Evolutionary conservation across 2,888 invertebrate species (phyloP).

Genomic region (Lymantria dispar): DNA sequence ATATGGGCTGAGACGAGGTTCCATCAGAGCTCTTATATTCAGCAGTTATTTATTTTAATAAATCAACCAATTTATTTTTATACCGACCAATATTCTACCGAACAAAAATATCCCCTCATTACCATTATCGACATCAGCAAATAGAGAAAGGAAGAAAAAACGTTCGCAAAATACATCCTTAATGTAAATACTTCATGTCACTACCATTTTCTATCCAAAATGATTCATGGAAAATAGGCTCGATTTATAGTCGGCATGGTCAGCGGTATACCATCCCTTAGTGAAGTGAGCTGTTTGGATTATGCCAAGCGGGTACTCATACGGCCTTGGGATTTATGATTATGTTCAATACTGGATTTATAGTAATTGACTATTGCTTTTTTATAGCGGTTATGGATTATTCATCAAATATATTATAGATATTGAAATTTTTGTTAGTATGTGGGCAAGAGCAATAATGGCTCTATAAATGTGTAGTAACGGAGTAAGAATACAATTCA

Average conservation of each 20-base stretch:
- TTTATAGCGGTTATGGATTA: slow-evolving; percentile 12
- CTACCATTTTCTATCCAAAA: slow-evolving; percentile 34
- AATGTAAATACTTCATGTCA: slow-evolving; percentile 25
- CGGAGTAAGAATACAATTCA: too few species aligned
- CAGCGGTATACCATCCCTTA: slow-evolving; percentile 38
- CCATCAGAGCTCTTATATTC: too few species aligned
- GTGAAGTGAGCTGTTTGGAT: slow-evolving; percentile 41
- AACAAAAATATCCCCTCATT: background rate
- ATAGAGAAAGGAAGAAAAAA: slow-evolving; percentile 3
- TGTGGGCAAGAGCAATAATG: background rate
- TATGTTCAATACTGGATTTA: slow-evolving; percentile 14
- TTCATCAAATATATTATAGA: background rate
- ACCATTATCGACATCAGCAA: slow-evolving; percentile 3
- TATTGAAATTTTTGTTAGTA: background rate
- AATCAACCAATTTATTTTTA: background rate
- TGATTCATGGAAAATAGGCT: slow-evolving; percentile 50
- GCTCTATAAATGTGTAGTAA: too few species aligned
- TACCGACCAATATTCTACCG: background rate
- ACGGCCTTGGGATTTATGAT: slow-evolving; percentile 31
- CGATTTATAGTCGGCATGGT: slow-evolving; percentile 47
- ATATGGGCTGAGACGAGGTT: too few species aligned
- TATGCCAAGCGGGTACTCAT: slow-evolving; percentile 22
- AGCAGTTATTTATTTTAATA: background rate
- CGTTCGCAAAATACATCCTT: slow-evolving; percentile 5
- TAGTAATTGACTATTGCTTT: slow-evolving; percentile 28